Conservation (phyloP, 2,888 invertebrate species). For the Celastrina argiolus region DNA sequence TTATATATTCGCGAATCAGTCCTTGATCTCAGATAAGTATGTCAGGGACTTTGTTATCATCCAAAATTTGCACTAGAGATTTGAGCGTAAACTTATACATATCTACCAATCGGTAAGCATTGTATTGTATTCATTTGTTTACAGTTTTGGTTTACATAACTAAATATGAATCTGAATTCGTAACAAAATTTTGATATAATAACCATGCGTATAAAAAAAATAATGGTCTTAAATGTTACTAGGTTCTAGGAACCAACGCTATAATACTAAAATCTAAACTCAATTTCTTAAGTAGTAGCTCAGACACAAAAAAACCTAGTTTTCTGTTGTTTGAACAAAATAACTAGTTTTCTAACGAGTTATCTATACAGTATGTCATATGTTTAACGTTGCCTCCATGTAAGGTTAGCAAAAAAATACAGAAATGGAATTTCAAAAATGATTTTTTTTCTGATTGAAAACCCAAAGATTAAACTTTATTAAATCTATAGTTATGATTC, state of each 20-base stretch:
- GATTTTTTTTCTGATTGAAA: not conserved
- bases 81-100: not conserved
- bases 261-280: not conserved
- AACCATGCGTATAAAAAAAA: no score
- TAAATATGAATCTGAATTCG: no score
- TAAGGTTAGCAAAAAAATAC: not conserved
- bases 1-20: not conserved
- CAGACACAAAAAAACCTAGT: conserved; percentile 6
- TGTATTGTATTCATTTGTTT: no score
- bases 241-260: not conserved
- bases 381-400: not conserved
- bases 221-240: no score
- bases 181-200: no score
- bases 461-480: no score
- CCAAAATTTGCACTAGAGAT: conserved; percentile 3
- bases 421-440: not conserved
- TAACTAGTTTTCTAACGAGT: conserved; percentile 9
- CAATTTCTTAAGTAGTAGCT: not conserved
- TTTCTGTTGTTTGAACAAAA: conserved; percentile 14
- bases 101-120: no score
- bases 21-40: conserved; percentile 12
- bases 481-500: no score
- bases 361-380: conserved; percentile 3
- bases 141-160: no score
- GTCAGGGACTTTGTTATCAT: conserved; percentile 11